These are phyloP conservation scores for Electrona antarctica DNA, from an alignment of 2,113 vertebrate genomes.

Conservation along the genomic window DNA sequence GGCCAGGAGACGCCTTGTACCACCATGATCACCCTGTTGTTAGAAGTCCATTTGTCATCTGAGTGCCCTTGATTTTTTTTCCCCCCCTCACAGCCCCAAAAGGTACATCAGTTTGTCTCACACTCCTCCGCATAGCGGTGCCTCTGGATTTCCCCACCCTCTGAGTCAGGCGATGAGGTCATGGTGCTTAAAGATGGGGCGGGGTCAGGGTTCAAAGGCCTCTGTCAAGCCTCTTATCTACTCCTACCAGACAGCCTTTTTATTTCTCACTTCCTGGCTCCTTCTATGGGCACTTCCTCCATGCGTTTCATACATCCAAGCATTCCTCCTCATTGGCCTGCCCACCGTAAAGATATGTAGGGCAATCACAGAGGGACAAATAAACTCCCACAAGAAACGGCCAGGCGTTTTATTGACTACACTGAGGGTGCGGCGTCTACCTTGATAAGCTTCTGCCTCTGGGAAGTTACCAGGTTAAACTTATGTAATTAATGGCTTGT, in stretches of 20 bases:
- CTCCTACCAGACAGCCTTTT: slow-evolving; percentile 52
- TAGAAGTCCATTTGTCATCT: slow-evolving; percentile 33
- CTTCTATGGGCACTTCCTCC: slow-evolving; percentile 60
- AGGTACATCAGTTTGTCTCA: slow-evolving; percentile 53
- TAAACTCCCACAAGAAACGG: slow-evolving; percentile 37
- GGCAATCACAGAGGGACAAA: slow-evolving; percentile 33
- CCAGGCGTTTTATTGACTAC: slow-evolving; percentile 21
- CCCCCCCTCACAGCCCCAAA: slow-evolving; percentile 37
- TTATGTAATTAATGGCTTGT: slow-evolving; percentile 43
- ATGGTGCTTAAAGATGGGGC: slow-evolving; percentile 38
- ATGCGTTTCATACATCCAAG: slow-evolving; percentile 24
- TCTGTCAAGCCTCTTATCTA: slow-evolving; percentile 58
- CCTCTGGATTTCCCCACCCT: slow-evolving; percentile 7
- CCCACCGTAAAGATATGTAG: slow-evolving; percentile 27
- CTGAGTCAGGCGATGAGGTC: slow-evolving; percentile 57
- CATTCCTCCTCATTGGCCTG: slow-evolving; percentile 12
- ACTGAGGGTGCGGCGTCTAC: slow-evolving; percentile 22
- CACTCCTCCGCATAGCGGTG: neutral
- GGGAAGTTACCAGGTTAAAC: slow-evolving; percentile 29
- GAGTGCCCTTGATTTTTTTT: slow-evolving; percentile 29
- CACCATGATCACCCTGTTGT: slow-evolving; percentile 37
- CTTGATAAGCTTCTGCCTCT: slow-evolving; percentile 29
- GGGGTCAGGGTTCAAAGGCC: slow-evolving; percentile 67
- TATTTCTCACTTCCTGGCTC: slow-evolving; percentile 58
- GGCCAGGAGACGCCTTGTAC: slow-evolving; percentile 24